Evolutionary conservation across 2,888 invertebrate genomes (phyloP), one percentile per base, ranked within the genome.

Genomic region (Oeneis ivallda): DNA sequence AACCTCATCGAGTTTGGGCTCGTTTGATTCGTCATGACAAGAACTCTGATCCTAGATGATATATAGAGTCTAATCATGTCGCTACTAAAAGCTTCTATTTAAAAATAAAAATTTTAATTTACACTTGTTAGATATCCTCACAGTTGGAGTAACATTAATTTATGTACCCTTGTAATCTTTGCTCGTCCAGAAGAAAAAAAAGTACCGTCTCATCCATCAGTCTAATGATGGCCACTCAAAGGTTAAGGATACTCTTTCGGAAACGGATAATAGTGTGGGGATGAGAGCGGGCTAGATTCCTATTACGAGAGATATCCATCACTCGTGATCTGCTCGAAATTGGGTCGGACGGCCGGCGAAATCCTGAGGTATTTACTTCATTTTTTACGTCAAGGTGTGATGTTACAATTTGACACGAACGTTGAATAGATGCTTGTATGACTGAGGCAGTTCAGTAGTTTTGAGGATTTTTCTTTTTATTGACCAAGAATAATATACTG

Each of bases 171-270:
- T 17, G 19, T 53, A 45, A 58, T 45, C 26, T 45, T 32, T 34
- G 37, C 54, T 15, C 37, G 15, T 54, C 17, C 17, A 13, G 7
- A n/a, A 15, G 13, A 79, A 80, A 80, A 79, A 82, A 83, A 82
- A 80, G 79, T 79, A 76, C 75, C 71, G 74, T 75, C 75, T 71
- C 71, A 81, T 84, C 79, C 76, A 81, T 84, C 84, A 83, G 78
- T 75, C 75, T 83, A 83, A 84, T 76, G 83, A 79, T 76, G 76
- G 73, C 77, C 75, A 72, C 77, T 78, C 73, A 73, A 74, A 81
- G 81, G 82, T 80, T 81, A 80, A 80, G 77, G 80, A 81, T 80
- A 76, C 76, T 74, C 69, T 72, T 71, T 74, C 66, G 71, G 68
- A 63, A 69, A 61, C 66, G 72, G 73, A 76, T 78, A 78, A 77